Base-by-base conservation (phyloP, 2,797 vertebrate genomes). In the Sebastes miniatus region DNA sequence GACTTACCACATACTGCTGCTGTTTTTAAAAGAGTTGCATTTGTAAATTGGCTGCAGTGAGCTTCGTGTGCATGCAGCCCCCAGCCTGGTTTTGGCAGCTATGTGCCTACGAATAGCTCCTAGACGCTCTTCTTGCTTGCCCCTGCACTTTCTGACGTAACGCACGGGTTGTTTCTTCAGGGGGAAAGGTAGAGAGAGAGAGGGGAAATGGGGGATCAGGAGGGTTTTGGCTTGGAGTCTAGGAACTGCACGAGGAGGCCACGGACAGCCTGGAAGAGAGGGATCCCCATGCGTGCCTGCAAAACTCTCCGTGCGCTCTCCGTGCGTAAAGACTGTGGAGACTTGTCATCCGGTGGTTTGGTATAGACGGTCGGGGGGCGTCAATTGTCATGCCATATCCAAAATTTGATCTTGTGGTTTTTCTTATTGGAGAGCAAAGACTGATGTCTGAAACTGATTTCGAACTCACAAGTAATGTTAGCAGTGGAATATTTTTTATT, bases 61-160 rank as follows among this genome's bases (percentile, higher is more conserved):
- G 88, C 90, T 84, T 16, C 39, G 13, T 43, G 14, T 43, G 14
- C 39, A 43, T 43, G 92, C 91, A 93, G 94, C 87, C 91, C 89
- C 84, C 73, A 91, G 92, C 92, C 91, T 85, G 88, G 91, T 93
- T 95, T 94, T 94, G 93, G 94, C 94, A 94, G 93, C 89, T 88
- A 62, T 92, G 94, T 92, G 94, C 91, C 93, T 91, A 82, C 92
- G 93, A 95, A 94, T 93, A 93, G 94, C 93, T 95, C 91, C 93
- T 93, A 83, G 92, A 93, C 85, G 88, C 91, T 87, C 91, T 93
- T 93, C 92, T 94, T 95, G 95, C 95, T 95, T 93, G 94, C 90
- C 89, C 89, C 89, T 93, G 95, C 95, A 95, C 89, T 94, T 95
- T 95, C 91, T 96, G 96, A 96, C 95, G 95, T 95, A 95, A 95